These are phyloP conservation scores for Limnephilus marmoratus DNA, from an alignment of 2,888 invertebrate genomes.

Conservation along the genomic window DNA sequence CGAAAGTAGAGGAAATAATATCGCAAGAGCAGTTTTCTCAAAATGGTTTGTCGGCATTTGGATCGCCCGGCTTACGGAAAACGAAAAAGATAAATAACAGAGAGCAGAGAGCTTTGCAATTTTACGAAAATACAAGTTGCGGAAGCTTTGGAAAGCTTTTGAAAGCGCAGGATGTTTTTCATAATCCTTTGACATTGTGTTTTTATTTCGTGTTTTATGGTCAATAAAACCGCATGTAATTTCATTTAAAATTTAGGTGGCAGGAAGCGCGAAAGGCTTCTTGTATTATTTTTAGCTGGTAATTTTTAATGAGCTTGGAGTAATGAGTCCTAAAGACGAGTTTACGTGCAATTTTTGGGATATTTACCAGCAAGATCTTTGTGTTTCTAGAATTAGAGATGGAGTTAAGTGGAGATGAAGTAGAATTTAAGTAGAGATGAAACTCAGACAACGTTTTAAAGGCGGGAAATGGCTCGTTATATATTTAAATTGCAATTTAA, in stretches of 20 bases:
- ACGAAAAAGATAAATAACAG: slow-evolving; percentile 31
- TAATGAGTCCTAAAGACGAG: background rate
- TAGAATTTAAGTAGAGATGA: background rate
- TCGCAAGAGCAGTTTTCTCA: background rate
- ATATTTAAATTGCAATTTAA: background rate
- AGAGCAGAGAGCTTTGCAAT: slow-evolving; percentile 33
- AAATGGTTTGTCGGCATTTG: background rate
- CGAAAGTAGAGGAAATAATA: background rate
- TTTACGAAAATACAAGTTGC: slow-evolving; percentile 43
- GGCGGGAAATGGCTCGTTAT: background rate
- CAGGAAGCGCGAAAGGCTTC: background rate
- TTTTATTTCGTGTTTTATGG: slow-evolving; percentile 21
- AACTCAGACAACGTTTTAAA: background rate
- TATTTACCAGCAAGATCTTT: background rate
- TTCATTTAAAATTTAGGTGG: background rate
- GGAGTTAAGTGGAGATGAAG: background rate
- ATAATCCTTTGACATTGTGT: slow-evolving; percentile 45
- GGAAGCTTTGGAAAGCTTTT: slow-evolving; percentile 42
- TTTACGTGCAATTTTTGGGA: background rate
- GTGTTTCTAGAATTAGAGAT: background rate
- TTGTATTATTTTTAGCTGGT: background rate
- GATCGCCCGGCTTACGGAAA: slow-evolving; percentile 34
- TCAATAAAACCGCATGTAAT: background rate
- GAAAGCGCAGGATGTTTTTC: slow-evolving; percentile 49
- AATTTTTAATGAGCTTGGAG: background rate